Percentiles rank a stretch among this genome's conserved stretches.
phyloP scores from a whole-genome alignment of 2,113 vertebrate genomes.

The Delphinapterus leucas region DNA sequence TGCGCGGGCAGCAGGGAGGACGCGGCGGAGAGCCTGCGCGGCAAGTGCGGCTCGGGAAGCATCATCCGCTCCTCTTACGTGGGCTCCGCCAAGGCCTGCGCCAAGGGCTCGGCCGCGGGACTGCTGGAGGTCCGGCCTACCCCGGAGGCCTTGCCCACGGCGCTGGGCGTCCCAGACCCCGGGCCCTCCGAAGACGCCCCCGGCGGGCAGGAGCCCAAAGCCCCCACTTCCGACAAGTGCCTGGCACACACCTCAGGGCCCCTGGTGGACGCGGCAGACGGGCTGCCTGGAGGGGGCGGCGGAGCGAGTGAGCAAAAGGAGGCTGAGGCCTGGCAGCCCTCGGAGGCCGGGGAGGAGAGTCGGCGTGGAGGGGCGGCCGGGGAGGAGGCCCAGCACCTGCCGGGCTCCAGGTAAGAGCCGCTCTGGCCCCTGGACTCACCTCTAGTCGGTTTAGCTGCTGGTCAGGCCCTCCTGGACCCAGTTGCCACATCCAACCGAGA shows the following conservation, averaged over 20 bases:
- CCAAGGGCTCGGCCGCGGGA: constrained; percentile 67
- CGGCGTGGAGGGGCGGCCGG: constrained; percentile 71
- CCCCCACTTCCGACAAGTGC: constrained; percentile 86
- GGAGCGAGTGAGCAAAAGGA: constrained; percentile 75
- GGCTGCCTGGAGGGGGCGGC: constrained; percentile 58
- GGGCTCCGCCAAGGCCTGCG: constrained; percentile 79
- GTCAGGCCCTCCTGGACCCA: background rate
- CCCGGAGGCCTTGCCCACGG: constrained; percentile 72
- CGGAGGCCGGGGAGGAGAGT: constrained; percentile 75
- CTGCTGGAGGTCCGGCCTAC: constrained; percentile 71
- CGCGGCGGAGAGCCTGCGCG: constrained; percentile 72
- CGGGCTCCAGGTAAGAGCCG: constrained; percentile 81
- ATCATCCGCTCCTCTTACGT: constrained; percentile 79
- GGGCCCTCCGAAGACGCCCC: constrained; percentile 73
- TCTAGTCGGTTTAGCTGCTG: background rate
- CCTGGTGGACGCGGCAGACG: constrained; percentile 64
- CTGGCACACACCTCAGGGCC: constrained; percentile 82
- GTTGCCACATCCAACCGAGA: rapidly evolving
- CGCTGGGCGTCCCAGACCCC: constrained; percentile 57
- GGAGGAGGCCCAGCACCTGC: constrained; percentile 78
- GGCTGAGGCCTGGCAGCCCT: constrained; percentile 76
- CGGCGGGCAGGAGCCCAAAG: constrained; percentile 70
- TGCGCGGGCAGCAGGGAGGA: constrained; percentile 90
- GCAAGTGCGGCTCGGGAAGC: constrained; percentile 77
- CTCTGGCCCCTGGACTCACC: rapidly evolving